Evolutionary conservation across 92 coral and sea anemone genomes (phyloP), one percentile per base, ranked within the genome.

Genomic region (Palythoa grandiflora): DNA sequence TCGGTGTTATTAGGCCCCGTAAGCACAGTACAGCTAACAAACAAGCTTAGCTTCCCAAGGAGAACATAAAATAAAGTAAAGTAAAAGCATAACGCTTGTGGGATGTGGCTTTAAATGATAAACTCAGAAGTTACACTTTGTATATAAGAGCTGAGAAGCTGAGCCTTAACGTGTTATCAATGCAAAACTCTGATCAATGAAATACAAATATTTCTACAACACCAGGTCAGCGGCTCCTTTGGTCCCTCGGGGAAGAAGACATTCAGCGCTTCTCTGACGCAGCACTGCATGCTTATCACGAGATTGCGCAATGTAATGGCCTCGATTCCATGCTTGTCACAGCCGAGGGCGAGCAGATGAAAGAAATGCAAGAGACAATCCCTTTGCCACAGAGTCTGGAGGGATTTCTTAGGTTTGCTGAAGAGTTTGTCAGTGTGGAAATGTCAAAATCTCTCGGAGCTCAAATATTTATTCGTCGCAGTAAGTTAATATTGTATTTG

Each of bases 321-420:
- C 83, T 94, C 72, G 98, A 94, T 71, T 85, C 87, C 59, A 73
- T 94, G 7, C 79, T 93, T 53, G 89, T 81, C 5, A 54, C 94
- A 39, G 59, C 88, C 6, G 90, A 89, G 65, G 85, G 78, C 75
- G 98, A 92, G 75, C 84, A 60, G 66, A 79, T 86, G 11, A 92
- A 90, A 37, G 98, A 94, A 61, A 77, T 92, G 51, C 83, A 89
- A 83, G 98, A 94, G 71, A 88, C 90, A 15, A 72, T 94, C 38
- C 61, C 85, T 13, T 83, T 94, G 86, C 98, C 98, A n/a, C 83
- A 92, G 63, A 78, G 92, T 66, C 89, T 93, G 68, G 89, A 92
- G 93, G 98, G 98, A 15, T 90, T 92, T 1, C 90, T 94, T 50
- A 89, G 98, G 50, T 94, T 94, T 84, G 98, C 98, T 20, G 98